Evolutionary conservation across 2,113 vertebrate genomes (phyloP), one percentile per base, ranked within the genome.

Genomic region (Cacatua alba): DNA sequence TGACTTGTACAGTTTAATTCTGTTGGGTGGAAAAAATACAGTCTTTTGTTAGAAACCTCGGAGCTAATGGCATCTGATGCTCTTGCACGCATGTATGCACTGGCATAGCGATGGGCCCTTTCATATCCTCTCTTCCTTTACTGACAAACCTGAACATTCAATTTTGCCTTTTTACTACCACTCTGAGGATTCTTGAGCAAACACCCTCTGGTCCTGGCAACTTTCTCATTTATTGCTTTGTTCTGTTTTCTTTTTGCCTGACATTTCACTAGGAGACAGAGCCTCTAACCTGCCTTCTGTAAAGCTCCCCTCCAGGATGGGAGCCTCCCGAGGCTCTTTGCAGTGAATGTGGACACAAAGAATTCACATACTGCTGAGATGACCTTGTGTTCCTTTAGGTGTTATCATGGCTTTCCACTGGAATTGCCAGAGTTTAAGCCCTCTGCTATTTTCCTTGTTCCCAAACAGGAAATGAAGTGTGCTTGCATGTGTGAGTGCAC

Each of bases 381-480:
- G 90, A 93, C 90, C 92, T 89, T 8, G 31, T 94, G 64, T 59
- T 84, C 77, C 84, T 87, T 71, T 74, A 94, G 95, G 95, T 91
- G 92, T 89, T 84, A 62, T 9, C 39, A 0, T 69, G 74, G 86
- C 74, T 94, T 94, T 95, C 81, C 74, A 52, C 11, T 82, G 29
- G 37, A 92, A 85, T 49, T 76, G 70, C 77, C 74, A 91, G 24
- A 1, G 4, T 75, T 92, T 86, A 52, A 86, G 74, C 43, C 67
- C 35, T 94, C 48, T 87, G 64, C 89, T 94, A 1, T 89, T 95
- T 82, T 89, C 68, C 77, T 23, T 24, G 28, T 91, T 95, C 91
- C 94, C 95, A 96, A 94, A n/a, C 93, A 96, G 95, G 91, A 95
- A 95, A 91, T 95, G n/a, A 86, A 94, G 69, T 25, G 69, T 83